phyloP scores from a whole-genome alignment of 2,797 vertebrate species.

The Sparus aurata region DNA sequence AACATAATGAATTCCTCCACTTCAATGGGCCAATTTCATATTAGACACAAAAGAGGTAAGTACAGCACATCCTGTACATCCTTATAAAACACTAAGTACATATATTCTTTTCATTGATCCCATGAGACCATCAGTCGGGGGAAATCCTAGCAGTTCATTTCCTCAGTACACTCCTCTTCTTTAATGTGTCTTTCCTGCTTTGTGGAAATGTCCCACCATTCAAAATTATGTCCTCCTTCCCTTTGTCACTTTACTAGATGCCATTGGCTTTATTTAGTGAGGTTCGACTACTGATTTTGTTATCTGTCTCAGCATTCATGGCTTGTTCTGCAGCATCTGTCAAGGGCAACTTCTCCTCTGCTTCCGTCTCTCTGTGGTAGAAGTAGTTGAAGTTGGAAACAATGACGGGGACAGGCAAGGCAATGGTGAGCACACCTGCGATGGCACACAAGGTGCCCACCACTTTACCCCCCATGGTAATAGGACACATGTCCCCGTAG shows the following conservation, averaged over 20 bases:
- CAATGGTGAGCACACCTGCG: slow-evolving; percentile 96
- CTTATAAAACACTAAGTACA: slow-evolving; percentile 49
- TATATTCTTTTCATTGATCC: slow-evolving; percentile 16
- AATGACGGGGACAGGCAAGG: slow-evolving; percentile 97
- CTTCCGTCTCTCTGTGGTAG: slow-evolving; percentile 96
- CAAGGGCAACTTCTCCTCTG: slow-evolving; percentile 90
- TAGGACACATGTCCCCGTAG: slow-evolving; percentile 98
- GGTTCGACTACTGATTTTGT: slow-evolving; percentile 83
- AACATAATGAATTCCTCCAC: slow-evolving; percentile 14
- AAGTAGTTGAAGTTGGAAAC: slow-evolving; percentile 99
- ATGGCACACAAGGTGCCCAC: slow-evolving; percentile 97
- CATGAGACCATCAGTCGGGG: background rate
- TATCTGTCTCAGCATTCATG: slow-evolving; percentile 73
- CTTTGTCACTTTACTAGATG: slow-evolving; percentile 82
- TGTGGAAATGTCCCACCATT: slow-evolving; percentile 17
- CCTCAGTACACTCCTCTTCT: background rate
- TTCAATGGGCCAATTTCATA: slow-evolving; percentile 20
- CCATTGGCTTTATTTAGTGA: slow-evolving; percentile 91
- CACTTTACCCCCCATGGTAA: slow-evolving; percentile 94
- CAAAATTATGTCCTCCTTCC: slow-evolving; percentile 6
- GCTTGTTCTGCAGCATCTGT: slow-evolving; percentile 82
- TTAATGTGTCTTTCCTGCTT: slow-evolving; percentile 14
- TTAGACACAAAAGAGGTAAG: slow-evolving; percentile 59
- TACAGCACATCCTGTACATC: slow-evolving; percentile 38
- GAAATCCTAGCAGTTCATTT: slow-evolving; percentile 17